Conservation (phyloP, 2,113 vertebrate genomes). For the Protobothrops mucrosquamatus region DNA sequence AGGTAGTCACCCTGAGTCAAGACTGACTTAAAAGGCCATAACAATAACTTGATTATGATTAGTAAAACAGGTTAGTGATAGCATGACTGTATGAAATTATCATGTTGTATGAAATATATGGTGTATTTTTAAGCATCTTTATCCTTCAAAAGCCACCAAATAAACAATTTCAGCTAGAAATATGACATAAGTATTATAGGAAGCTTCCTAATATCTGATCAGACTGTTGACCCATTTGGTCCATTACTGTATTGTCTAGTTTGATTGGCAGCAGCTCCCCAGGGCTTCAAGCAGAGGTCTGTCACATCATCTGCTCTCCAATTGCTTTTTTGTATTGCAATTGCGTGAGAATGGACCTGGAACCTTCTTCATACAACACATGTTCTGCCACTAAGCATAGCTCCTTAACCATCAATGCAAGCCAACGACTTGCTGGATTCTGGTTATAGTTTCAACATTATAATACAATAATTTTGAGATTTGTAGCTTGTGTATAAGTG, state of each 20-base stretch:
- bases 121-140: not conserved
- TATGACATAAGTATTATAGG: not conserved
- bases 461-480: not conserved
- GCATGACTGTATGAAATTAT: not conserved
- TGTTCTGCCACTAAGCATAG: not conserved
- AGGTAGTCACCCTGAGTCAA: not conserved
- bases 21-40: not conserved
- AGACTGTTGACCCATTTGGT: not conserved
- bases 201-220: not conserved
- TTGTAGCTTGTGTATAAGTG: not conserved
- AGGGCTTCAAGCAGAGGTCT: not conserved
- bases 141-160: not conserved
- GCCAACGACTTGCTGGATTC: not conserved
- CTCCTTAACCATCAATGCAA: not conserved
- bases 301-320: not conserved
- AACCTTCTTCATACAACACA: not conserved
- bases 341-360: not conserved
- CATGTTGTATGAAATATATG: not conserved
- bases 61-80: slow-evolving; percentile 28
- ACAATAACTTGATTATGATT: slow-evolving; percentile 27
- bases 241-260: not conserved
- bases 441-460: not conserved
- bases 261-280: not conserved
- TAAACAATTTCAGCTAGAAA: not conserved
- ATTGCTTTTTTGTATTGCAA: not conserved